Percentiles rank a stretch among this genome's conserved stretches.
These are phyloP conservation scores for Lampris megalopsis DNA, from an alignment of 2,113 vertebrate genomes.

Conservation along the genomic window DNA sequence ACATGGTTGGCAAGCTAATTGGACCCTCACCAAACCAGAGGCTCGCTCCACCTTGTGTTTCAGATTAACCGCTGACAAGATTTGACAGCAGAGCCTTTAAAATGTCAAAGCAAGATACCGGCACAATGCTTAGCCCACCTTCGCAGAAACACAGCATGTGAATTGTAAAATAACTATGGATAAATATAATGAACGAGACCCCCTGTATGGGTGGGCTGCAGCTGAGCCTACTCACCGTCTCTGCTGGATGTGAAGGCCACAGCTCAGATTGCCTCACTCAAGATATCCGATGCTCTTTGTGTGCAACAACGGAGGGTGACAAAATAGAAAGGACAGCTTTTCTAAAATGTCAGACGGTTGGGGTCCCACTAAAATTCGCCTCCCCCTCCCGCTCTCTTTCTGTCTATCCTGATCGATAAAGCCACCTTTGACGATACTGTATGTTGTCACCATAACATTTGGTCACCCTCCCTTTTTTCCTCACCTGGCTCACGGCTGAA, in stretches of 20 bases:
- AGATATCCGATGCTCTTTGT: conserved; percentile 67
- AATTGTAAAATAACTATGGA: conserved; percentile 57
- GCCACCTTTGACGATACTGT: conserved; percentile 77
- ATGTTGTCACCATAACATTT: conserved; percentile 80
- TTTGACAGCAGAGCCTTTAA: conserved; percentile 62
- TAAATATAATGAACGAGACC: conserved; percentile 62
- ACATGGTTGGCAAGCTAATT: conserved; percentile 68
- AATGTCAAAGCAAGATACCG: conserved; percentile 66
- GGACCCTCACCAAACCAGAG: conserved; percentile 55
- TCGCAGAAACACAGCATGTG: conserved; percentile 42
- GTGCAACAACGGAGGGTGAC: conserved; percentile 66
- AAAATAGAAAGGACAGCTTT: conserved; percentile 76
- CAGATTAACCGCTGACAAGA: conserved; percentile 52
- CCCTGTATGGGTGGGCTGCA: conserved; percentile 25
- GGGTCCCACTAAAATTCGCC: conserved; percentile 69
- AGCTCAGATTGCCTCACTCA: conserved; percentile 60
- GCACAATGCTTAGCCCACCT: conserved; percentile 41
- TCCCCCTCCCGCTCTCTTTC: conserved; percentile 49
- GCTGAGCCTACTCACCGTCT: conserved; percentile 33
- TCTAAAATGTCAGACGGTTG: conserved; percentile 78
- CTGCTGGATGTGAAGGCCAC: conserved; percentile 45
- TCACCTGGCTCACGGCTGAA: conserved; percentile 69
- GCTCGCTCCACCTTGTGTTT: conserved; percentile 45
- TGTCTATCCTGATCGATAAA: conserved; percentile 80
- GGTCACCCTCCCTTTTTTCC: conserved; percentile 66